Percentiles rank a stretch among this genome's conserved stretches.
Conservation (phyloP, 64 coral and sea anemone species). For the Platygyra sinensis region DNA sequence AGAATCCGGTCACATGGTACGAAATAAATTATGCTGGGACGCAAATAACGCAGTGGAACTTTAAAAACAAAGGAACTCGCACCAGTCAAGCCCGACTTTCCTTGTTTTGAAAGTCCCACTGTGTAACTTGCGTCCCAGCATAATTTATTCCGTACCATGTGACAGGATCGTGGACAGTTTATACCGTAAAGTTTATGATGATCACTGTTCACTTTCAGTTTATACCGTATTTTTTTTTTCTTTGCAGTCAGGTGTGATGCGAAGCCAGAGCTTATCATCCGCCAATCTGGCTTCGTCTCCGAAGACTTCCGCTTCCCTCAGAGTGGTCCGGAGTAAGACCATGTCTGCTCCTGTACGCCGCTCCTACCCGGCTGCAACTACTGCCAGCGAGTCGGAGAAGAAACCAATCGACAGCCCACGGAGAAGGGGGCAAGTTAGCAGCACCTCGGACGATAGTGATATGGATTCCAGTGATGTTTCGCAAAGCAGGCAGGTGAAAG, state of each 20-base stretch:
- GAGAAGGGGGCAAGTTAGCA: conserved; percentile 34
- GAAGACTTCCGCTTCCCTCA: conserved; percentile 27
- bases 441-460: conserved; percentile 88
- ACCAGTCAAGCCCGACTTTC: no score
- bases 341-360: conserved; percentile 46
- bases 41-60: no score
- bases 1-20: no score
- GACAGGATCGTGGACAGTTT: no score
- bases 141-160: no score
- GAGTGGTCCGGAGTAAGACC: conserved; percentile 55
- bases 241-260: conserved; percentile 50
- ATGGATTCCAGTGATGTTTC: conserved; percentile 46
- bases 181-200: no score
- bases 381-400: conserved; percentile 26
- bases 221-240: neutral
- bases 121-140: no score
- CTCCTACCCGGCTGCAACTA: neutral
- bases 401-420: conserved; percentile 26
- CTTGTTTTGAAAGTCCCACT: no score
- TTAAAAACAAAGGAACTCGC: no score
- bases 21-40: no score
- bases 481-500: conserved; percentile 31
- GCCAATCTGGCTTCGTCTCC: conserved; percentile 42
- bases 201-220: no score
- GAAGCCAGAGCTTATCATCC: conserved; percentile 62